Evolutionary conservation across 1,140 invertebrate species (phyloP).

Genomic region (Drosophila mauritiana): DNA sequence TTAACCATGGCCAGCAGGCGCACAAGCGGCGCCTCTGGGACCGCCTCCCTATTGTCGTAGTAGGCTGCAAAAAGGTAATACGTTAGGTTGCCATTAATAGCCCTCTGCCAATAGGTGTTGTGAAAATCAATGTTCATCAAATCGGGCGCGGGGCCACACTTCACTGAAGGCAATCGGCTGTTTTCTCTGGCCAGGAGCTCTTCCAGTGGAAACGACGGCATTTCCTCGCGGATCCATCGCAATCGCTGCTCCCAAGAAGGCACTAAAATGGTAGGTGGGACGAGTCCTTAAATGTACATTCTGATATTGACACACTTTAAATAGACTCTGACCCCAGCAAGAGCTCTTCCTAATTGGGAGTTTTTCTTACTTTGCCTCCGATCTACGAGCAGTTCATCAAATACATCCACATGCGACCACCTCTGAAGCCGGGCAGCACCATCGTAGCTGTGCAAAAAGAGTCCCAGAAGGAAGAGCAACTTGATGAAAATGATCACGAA

Average conservation of each 20-base stretch:
- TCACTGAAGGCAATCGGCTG: fast-evolving
- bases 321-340: too few species aligned
- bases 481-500: slow-evolving; percentile 56
- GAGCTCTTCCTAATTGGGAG: too few species aligned
- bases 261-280: slow-evolving; percentile 9
- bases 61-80: slow-evolving; percentile 95
- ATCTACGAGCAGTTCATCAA: slow-evolving; percentile 54
- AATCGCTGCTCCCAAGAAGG: slow-evolving; percentile 46
- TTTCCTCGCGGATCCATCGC: slow-evolving; percentile 48
- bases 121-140: slow-evolving; percentile 57
- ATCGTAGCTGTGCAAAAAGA: slow-evolving; percentile 30
- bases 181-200: slow-evolving; percentile 18
- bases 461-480: slow-evolving; percentile 38
- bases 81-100: slow-evolving; percentile 90
- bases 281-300: too few species aligned
- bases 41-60: slow-evolving; percentile 90
- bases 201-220: slow-evolving; percentile 67
- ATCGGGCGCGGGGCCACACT: slow-evolving; percentile 45
- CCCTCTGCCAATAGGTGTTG: slow-evolving; percentile 89
- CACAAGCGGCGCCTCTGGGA: slow-evolving; percentile 90
- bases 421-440: neutral
- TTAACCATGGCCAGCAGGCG: slow-evolving; percentile 94
- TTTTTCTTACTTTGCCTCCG: slow-evolving; percentile 27
- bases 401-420: slow-evolving; percentile 16
- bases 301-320: too few species aligned